Evolutionary conservation across 1,140 invertebrate species (phyloP), one percentile per base, ranked within the genome.

Genomic region (Macrostomum lignano): DNA sequence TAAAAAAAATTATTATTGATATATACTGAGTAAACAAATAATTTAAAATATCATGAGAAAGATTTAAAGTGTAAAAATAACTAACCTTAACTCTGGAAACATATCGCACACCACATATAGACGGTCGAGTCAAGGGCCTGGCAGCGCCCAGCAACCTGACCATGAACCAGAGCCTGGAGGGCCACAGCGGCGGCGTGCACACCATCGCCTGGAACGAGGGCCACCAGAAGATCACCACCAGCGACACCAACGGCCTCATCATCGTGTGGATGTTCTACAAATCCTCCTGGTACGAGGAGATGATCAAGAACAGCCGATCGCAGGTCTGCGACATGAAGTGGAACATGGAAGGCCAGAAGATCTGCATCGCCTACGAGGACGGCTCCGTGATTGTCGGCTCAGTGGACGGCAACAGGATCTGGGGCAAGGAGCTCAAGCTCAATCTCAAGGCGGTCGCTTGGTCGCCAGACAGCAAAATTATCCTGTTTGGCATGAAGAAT

Each of bases 301-400:
- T 96, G 88, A 88, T 94, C 37, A 96, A 96, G 50, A 94, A 94
- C 53, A 65, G 86, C 29, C 93, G 94, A 7, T 3, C 26, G 19
- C 46, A 91, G 88, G n/a, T n/a, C n/a, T n/a, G n/a, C n/a, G n/a
- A n/a, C n/a, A 86, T 96, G 76, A 67, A 73, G 20, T 96, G 88
- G 88, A 86, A 76, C 46, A 67, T 68, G 17, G 81, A 94, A 62
- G 88, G 88, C 11, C 67, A 75, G 44, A 86, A 81, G 58, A 94
- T 96, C 39, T 93, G 84, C 47, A 96, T 96, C 46, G 82, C 84
- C 4, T 94, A 94, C 64, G 82, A 94, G 58, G 84, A 93, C 65
- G 84, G 84, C 67, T 40, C 73, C 11, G 72, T 82, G 1, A 82
- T 82, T 43, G 73, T 82, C 14, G 74, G 88, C 2, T 84, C 81